Evolutionary conservation across 2,797 vertebrate species (phyloP).

Genomic region (Smutsia temminckii): DNA sequence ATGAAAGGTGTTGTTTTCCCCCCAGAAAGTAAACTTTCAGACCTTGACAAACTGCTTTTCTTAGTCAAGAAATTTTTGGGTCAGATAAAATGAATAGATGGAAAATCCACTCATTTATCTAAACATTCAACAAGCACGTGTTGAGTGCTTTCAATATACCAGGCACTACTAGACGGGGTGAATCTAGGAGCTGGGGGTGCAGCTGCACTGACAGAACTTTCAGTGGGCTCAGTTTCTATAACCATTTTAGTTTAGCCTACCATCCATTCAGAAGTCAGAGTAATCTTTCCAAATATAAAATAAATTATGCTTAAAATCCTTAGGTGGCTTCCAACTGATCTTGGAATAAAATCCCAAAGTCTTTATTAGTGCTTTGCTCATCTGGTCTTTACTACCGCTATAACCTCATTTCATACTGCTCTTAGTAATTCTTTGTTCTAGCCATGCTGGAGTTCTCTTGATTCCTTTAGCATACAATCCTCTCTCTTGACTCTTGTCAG

Average conservation of each 20-base stretch:
- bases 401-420: neutral
- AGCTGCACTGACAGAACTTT: neutral
- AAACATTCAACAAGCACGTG: neutral
- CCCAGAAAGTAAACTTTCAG: neutral
- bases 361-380: neutral
- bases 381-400: neutral
- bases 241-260: neutral
- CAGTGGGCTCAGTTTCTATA: neutral
- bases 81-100: neutral
- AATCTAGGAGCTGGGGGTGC: neutral
- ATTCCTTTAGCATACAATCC: neutral
- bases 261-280: neutral
- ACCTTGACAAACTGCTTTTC: neutral
- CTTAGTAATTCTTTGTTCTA: neutral
- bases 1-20: conserved; percentile 1
- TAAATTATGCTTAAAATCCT: neutral
- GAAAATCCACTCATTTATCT: neutral
- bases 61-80: neutral
- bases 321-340: neutral
- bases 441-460: neutral
- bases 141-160: neutral
- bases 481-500: neutral
- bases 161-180: neutral
- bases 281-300: neutral
- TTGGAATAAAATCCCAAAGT: neutral